phyloP scores from a whole-genome alignment of 2,888 invertebrate genomes.

The Hirtodrosophila alboralis region DNA sequence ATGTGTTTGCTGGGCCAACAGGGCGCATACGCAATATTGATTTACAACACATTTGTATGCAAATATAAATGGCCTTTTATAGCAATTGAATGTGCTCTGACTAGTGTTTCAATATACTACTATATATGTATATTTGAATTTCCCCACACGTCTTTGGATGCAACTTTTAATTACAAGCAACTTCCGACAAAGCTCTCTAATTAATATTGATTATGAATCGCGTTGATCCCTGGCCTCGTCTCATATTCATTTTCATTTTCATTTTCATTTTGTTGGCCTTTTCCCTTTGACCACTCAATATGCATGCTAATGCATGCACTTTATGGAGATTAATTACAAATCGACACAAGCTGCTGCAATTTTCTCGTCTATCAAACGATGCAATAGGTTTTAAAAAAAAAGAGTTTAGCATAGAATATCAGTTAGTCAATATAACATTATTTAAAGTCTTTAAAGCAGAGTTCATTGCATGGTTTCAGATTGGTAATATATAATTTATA shows the following conservation, averaged over 20 bases:
- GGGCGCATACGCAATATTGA: conserved; percentile 54
- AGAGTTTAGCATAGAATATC: no score
- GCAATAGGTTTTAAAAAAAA: no score
- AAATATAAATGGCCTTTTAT: conserved; percentile 63
- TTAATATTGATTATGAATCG: conserved; percentile 65
- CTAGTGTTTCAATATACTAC: conserved; percentile 21
- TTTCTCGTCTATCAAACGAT: no score
- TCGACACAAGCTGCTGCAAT: neutral
- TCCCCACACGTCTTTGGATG: conserved; percentile 10
- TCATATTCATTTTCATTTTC: conserved; percentile 17
- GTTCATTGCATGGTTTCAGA: no score
- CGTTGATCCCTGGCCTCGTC: conserved; percentile 2
- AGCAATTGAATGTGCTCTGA: conserved; percentile 25
- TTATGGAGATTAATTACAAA: conserved; percentile 62
- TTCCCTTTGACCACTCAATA: conserved; percentile 20
- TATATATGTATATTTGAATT: conserved; percentile 45
- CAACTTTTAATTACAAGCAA: conserved; percentile 53
- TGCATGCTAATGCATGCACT: conserved; percentile 60
- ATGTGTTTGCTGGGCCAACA: conserved; percentile 30
- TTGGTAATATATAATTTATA: no score
- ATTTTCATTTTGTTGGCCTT: conserved; percentile 17
- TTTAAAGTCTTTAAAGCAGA: no score
- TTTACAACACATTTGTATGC: conserved; percentile 48
- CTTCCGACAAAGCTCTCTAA: conserved; percentile 36
- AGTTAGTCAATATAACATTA: no score